Conservation (phyloP, 2,888 invertebrate genomes). For the Noctua comes region DNA sequence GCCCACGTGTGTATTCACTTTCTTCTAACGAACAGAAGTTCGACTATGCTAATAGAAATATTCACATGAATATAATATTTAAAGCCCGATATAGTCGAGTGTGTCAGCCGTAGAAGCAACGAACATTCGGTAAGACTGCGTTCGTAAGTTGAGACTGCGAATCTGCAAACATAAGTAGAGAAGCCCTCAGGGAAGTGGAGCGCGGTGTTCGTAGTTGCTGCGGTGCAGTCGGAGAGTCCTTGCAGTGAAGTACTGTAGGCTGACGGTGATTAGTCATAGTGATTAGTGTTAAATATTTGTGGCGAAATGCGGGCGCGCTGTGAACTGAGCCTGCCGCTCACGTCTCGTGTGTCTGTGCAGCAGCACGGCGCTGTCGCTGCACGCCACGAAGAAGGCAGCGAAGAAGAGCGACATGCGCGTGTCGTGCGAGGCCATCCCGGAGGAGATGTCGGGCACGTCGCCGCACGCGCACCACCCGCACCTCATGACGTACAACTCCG, state of each 20-base stretch:
- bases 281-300: too few relatives aligned
- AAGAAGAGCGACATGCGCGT: conserved; percentile 95
- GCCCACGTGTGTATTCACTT: conserved; percentile 74
- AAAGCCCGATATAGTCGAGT: neutral
- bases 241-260: neutral
- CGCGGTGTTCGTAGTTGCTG: neutral
- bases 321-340: too few relatives aligned
- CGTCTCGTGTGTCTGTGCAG: conserved; percentile 35
- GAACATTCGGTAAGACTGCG: neutral
- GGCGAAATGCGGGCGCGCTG: too few relatives aligned
- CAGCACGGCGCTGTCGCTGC: conserved; percentile 79
- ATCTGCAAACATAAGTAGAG: neutral
- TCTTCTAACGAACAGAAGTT: neutral
- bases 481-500: conserved; percentile 85
- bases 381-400: conserved; percentile 90
- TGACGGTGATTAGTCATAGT: neutral
- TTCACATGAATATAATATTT: neutral
- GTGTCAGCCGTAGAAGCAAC: neutral
- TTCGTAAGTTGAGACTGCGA: neutral
- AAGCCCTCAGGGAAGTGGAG: neutral
- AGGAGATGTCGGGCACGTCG: conserved; percentile 94
- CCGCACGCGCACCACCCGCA: conserved; percentile 69
- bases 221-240: neutral
- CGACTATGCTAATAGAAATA: neutral
- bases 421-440: conserved; percentile 97